Base-by-base conservation (phyloP, 2,888 invertebrate species). In the Caenorhabditis auriculariae region DNA sequence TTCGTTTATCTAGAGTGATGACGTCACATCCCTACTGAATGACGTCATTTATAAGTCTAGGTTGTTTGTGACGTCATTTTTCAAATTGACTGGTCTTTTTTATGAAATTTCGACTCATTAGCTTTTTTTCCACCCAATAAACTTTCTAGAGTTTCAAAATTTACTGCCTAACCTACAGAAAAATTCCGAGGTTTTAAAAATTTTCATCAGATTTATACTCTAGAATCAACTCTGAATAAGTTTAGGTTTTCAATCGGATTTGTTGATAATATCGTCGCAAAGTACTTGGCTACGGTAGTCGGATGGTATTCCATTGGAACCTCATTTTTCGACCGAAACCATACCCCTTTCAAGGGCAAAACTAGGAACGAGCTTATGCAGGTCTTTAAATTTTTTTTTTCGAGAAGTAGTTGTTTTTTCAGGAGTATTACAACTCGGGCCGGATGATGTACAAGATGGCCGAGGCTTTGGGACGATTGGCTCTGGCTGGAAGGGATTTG, bases 381-480 rank as follows among this genome's bases (percentile, higher is more conserved):
- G 85, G 89, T 89, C 83, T 39, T 39, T 17, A 17, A 26, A 65
- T 51, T 23, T 29, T 23, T 59, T 26, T 15, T 26, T 15, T 9
- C 24, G 28, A 23, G 26, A 19, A 38, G 29, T 23, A 41, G 39
- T 19, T 24, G 7, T 45, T 15, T 35, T 81, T 75, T 1, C 81
- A 90, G 89, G 88, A 89, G 72, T 98, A 98, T 83, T 98, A 98
- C 84, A 91, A 92, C 19, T 93, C 91, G 84, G 98, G 96, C 0
- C 87, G 96, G 37, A 93, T 94, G 93, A 84, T 94, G 80, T 89
- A 93, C 6, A 93, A 94, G 81, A 87, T 98, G 85, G 95, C 96
- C 3, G 94, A 95, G 83, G 95, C 96, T 3, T 92, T 96, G 76
- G 96, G 96, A 0, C 87, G 96, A 38, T 85, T 96, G 44, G 93